A percentile compares a stretch with the other conserved stretches of the same genome.
Conservation (phyloP, 2,888 invertebrate genomes). For the Drosophila leonis region DNA sequence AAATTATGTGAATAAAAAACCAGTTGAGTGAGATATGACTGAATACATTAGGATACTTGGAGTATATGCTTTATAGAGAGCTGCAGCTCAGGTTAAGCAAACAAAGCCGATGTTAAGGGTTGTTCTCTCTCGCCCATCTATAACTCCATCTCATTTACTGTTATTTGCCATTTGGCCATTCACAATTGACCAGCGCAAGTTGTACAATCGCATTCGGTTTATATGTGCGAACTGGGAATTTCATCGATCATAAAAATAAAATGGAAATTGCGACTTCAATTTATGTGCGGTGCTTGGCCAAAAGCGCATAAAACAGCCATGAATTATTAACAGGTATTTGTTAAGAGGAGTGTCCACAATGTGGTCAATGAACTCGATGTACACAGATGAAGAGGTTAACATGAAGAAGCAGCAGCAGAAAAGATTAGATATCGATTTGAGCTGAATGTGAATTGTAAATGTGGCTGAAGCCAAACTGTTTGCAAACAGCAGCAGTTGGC, state of each 20-base stretch:
- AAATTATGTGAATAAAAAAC: conserved; percentile 26
- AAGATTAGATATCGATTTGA: conserved; percentile 29
- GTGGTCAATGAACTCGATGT: conserved; percentile 43
- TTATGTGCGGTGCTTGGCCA: conserved; percentile 70
- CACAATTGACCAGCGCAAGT: conserved; percentile 42
- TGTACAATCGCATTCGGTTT: conserved; percentile 9
- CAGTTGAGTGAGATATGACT: conserved; percentile 11
- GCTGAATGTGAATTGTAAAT: background rate
- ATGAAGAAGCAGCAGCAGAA: conserved; percentile 5
- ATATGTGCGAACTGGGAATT: conserved; percentile 83
- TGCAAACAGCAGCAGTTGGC: background rate
- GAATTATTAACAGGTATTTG: conserved; percentile 75
- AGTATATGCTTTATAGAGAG: background rate
- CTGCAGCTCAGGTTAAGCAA: background rate
- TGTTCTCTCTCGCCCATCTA: conserved; percentile 2
- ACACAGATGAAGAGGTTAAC: conserved; percentile 11
- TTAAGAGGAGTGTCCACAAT: conserved; percentile 52
- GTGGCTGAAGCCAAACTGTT: background rate
- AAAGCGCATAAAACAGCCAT: conserved; percentile 66
- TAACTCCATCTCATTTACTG: conserved; percentile 49
- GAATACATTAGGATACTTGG: background rate
- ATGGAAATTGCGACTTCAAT: conserved; percentile 78
- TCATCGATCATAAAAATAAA: conserved; percentile 85
- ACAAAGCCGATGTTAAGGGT: conserved; percentile 16
- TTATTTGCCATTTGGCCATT: conserved; percentile 53